Evolutionary conservation across 2,797 vertebrate species (phyloP).

Genomic region (Limnodromus scolopaceus): DNA sequence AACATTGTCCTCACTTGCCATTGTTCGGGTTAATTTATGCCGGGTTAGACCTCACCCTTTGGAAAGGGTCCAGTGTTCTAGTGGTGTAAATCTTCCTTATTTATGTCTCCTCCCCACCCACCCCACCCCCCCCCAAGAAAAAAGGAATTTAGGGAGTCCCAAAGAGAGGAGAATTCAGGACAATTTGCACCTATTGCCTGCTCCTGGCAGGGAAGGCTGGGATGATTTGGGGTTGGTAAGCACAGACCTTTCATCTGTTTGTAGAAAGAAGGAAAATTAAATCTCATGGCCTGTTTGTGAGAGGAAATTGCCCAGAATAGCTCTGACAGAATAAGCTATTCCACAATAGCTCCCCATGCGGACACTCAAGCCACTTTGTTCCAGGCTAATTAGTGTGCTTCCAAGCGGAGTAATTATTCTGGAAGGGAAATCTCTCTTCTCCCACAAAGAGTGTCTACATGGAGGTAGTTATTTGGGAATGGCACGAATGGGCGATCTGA

Average conservation of each 20-base stretch:
- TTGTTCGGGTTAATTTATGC: slow-evolving; percentile 48
- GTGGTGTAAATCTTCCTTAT: slow-evolving; percentile 19
- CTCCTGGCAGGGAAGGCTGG: not conserved
- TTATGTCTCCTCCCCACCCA: not conserved
- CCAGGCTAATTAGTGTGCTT: slow-evolving; percentile 69
- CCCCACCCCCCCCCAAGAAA: too few species aligned
- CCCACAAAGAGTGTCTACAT: not conserved
- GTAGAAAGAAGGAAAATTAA: slow-evolving; percentile 55
- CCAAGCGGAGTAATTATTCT: slow-evolving; percentile 59
- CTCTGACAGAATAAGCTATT: slow-evolving; percentile 63
- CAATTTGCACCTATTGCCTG: not conserved
- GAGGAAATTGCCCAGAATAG: slow-evolving; percentile 66
- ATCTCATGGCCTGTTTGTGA: slow-evolving; percentile 63
- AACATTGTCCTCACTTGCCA: slow-evolving; percentile 35
- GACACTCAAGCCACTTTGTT: slow-evolving; percentile 61
- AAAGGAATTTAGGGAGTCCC: not conserved
- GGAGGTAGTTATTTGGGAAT: not conserved
- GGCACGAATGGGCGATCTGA: not conserved
- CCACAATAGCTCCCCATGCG: slow-evolving; percentile 56
- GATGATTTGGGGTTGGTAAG: slow-evolving; percentile 7
- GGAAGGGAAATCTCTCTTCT: slow-evolving; percentile 53
- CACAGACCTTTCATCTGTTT: slow-evolving; percentile 32
- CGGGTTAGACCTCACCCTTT: slow-evolving; percentile 35
- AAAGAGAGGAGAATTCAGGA: not conserved
- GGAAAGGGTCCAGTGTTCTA: slow-evolving; percentile 18